These are phyloP conservation scores for Dendrocincla fuliginosa DNA, from an alignment of 2,797 vertebrate species.

Conservation along the genomic window DNA sequence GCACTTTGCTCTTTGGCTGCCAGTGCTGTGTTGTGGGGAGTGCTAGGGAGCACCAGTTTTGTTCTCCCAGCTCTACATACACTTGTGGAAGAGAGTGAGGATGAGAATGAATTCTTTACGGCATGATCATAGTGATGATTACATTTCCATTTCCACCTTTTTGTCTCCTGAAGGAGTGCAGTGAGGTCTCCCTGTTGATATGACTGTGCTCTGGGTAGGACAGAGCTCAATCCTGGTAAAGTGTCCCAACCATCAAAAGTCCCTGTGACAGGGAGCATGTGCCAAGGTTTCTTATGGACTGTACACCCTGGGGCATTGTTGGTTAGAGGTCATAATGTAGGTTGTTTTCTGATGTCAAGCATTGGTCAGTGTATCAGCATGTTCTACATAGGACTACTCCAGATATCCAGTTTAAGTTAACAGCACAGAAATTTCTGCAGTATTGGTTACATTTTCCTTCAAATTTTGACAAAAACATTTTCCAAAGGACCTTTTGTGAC, in stretches of 20 bases:
- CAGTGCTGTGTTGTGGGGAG: neutral
- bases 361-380: neutral
- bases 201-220: neutral
- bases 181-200: neutral
- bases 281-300: neutral
- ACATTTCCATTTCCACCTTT: neutral
- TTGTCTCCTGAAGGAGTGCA: neutral
- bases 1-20: neutral
- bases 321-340: neutral
- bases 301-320: fast-evolving
- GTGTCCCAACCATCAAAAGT: fast-evolving
- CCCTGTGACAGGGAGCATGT: neutral
- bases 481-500: neutral
- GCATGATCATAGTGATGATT: neutral
- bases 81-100: neutral
- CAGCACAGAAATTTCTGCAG: neutral
- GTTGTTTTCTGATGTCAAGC: neutral
- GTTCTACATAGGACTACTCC: neutral
- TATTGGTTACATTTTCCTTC: neutral
- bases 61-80: neutral
- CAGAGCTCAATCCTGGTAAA: neutral
- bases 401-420: neutral
- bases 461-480: neutral
- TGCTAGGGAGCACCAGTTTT: neutral
- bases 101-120: neutral